Evolutionary conservation across 1,140 invertebrate species (phyloP), one percentile per base, ranked within the genome.

Genomic region (Drosophila azteca): DNA sequence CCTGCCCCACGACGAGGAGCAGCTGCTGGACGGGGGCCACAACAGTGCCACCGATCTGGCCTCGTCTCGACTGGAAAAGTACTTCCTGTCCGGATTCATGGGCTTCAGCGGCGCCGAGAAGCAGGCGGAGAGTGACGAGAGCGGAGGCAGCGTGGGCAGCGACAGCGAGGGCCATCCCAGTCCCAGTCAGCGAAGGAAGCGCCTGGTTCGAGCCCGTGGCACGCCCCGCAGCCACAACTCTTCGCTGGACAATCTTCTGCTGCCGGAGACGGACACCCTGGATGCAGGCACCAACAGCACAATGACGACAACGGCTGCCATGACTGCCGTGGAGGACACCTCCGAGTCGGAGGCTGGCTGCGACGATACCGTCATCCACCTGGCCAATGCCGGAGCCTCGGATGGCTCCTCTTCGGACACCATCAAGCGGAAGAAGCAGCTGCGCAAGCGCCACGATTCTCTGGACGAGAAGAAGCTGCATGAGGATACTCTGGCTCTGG

Each of bases 61-160:
- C 52, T 96, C 96, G 0, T 97, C 96, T 0, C 93, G 97, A 20
- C 90, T 98, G 43, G 97, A 98, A 91, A 97, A 98, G 90, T 98
- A 98, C 92, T 98, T 98, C 91, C 91, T 97, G 0, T 96, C 95
- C 0, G 96, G 96, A 9, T 96, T 97, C 77, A 95, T 97, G 92
- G 96, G 96, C 3, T 96, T 97, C 60, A 95, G 94, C 79, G 94
- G 76, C 8, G 66, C 13, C 2, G 94, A 94, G 75, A 93, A 95
- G 67, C 93, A 95, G 44, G 96, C 97, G 82, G 96, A 96, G 4
- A 96, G 95, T 22, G 85, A 90, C 22, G 82, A 78, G 29, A 85
- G 81, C 9, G 79, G 82, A 20, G 96, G 96, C 5, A 97, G 96
- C 90, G 95, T 95, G 6, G 95, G 95, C 8, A 95, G 95, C 92